Percentiles rank a stretch among this genome's conserved stretches.
Evolutionary conservation across 2,888 invertebrate genomes (phyloP).

Genomic region (Odontomyia ornata): DNA sequence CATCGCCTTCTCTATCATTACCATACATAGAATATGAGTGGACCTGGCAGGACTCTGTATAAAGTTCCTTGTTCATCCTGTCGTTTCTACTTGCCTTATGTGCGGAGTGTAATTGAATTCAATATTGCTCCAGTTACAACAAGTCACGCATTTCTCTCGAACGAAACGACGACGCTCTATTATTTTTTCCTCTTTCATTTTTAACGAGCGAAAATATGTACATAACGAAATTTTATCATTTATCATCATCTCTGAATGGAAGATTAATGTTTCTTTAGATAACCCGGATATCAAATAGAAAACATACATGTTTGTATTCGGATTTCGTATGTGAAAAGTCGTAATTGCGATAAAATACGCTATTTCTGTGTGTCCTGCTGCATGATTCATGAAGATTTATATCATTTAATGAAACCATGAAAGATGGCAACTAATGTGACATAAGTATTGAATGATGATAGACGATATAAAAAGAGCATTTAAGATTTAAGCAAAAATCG

Average conservation of each 20-base stretch:
- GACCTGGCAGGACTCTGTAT: not conserved
- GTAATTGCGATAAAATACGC: slow-evolving; percentile 6
- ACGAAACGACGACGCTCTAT: not conserved
- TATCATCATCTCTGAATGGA: slow-evolving; percentile 9
- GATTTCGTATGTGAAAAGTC: not conserved
- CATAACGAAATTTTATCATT: slow-evolving; percentile 9
- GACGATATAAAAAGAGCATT: not conserved
- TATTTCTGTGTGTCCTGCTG: not conserved
- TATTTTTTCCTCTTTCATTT: not conserved
- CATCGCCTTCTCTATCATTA: too few relatives aligned
- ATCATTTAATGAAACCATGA: not conserved
- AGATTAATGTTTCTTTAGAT: slow-evolving; percentile 1
- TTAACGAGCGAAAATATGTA: slow-evolving; percentile 3
- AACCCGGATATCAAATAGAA: not conserved
- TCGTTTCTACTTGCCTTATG: not conserved
- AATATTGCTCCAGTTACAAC: not conserved
- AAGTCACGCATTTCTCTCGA: not conserved
- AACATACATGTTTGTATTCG: not conserved
- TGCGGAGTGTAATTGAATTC: not conserved
- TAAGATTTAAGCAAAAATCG: too few relatives aligned
- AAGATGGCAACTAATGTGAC: not conserved
- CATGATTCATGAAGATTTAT: slow-evolving; percentile 10
- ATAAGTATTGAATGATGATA: not conserved
- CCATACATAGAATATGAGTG: not conserved
- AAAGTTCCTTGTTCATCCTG: not conserved